These are phyloP conservation scores for Gryon sp. DNA, from an alignment of 1,140 invertebrate genomes.

Conservation along the genomic window DNA sequence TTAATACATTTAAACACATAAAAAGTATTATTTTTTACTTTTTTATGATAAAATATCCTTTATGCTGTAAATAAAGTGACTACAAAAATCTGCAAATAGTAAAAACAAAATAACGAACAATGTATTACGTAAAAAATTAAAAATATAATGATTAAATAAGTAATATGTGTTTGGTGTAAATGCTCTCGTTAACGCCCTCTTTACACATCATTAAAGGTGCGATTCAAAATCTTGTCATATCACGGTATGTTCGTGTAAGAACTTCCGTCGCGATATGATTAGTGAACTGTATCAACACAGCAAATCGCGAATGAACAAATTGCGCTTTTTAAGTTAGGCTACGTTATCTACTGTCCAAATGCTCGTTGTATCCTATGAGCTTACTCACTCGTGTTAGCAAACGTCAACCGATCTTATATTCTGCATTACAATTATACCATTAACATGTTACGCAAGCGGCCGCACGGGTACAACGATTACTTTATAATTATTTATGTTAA, in stretches of 20 bases:
- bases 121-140: too few species aligned
- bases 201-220: conserved; percentile 49
- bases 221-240: conserved; percentile 61
- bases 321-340: conserved; percentile 49
- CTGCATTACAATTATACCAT: conserved; percentile 53
- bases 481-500: conserved; percentile 21
- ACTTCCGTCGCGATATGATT: conserved; percentile 59
- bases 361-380: conserved; percentile 7
- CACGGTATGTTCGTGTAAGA: conserved; percentile 53
- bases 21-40: too few species aligned
- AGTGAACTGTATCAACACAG: conserved; percentile 48
- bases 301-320: conserved; percentile 52
- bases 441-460: conserved; percentile 27
- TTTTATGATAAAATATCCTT: too few species aligned
- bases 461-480: conserved; percentile 15
- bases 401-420: conserved; percentile 8
- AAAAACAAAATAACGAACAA: too few species aligned
- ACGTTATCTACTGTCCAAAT: conserved; percentile 46
- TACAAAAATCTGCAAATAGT: too few species aligned
- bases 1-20: too few species aligned
- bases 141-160: neutral
- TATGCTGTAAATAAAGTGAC: too few species aligned
- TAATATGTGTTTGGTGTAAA: conserved; percentile 32
- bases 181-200: conserved; percentile 58
- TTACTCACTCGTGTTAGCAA: neutral